These are phyloP conservation scores for Charaxes varanes DNA, from an alignment of 1,140 invertebrate genomes.

Conservation along the genomic window DNA sequence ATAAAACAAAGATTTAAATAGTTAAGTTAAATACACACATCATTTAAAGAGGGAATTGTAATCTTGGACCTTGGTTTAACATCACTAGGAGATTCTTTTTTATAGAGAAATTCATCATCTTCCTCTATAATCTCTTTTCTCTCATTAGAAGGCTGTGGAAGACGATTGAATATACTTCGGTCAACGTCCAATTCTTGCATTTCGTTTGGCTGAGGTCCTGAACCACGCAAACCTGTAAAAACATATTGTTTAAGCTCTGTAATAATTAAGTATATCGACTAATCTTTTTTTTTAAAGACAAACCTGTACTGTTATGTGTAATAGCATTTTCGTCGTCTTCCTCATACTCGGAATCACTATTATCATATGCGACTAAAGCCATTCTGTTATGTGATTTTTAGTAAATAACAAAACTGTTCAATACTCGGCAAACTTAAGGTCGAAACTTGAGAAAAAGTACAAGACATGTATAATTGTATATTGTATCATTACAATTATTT, in stretches of 20 bases:
- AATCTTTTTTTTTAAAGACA: constrained; percentile 6
- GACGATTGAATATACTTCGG: constrained; percentile 44
- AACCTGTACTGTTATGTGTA: not conserved
- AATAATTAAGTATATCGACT: not conserved
- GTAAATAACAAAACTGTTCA: no score
- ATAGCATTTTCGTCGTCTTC: constrained; percentile 27
- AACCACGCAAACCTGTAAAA: not conserved
- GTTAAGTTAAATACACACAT: constrained; percentile 35
- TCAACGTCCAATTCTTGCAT: constrained; percentile 1
- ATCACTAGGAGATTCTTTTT: constrained; percentile 60
- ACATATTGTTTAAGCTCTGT: not conserved
- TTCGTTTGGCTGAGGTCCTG: not conserved
- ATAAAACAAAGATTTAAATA: constrained; percentile 1
- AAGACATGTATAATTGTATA: no score
- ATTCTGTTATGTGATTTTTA: no score
- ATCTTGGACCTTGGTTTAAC: constrained; percentile 58
- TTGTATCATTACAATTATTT: no score
- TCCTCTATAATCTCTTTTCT: constrained; percentile 58
- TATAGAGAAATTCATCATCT: constrained; percentile 77
- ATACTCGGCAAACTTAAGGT: no score
- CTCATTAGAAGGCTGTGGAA: constrained; percentile 45
- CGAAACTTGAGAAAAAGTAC: no score
- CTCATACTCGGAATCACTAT: constrained; percentile 64
- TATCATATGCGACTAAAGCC: constrained; percentile 68
- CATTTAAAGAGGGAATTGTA: constrained; percentile 54